A percentile compares a stretch with the other conserved stretches of the same genome.
Evolutionary conservation across 2,113 vertebrate genomes (phyloP).

Genomic region (Andinoacara biseriatus): DNA sequence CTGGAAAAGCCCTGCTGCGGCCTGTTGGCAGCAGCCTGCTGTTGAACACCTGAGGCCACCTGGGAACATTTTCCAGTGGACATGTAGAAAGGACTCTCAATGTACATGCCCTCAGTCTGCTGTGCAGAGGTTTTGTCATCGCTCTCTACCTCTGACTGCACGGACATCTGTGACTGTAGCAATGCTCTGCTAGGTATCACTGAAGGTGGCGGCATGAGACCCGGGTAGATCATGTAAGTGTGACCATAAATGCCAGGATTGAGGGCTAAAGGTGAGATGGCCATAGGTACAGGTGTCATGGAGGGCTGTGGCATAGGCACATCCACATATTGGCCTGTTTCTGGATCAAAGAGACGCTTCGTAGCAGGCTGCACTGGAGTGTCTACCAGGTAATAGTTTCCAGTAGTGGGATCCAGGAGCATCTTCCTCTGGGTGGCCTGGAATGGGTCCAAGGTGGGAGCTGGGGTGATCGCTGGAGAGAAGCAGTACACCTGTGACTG

Average conservation of each 20-base stretch:
- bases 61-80: slow-evolving; percentile 79
- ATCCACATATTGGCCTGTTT: slow-evolving; percentile 95
- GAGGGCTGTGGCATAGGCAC: slow-evolving; percentile 86
- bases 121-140: slow-evolving; percentile 32
- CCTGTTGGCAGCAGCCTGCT: slow-evolving; percentile 40
- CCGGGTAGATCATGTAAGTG: slow-evolving; percentile 93
- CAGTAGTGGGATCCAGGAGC: slow-evolving; percentile 93
- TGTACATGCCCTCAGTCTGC: slow-evolving; percentile 73
- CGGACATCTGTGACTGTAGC: slow-evolving; percentile 79
- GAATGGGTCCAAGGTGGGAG: slow-evolving; percentile 74
- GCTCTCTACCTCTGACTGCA: slow-evolving; percentile 61
- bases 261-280: slow-evolving; percentile 85
- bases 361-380: slow-evolving; percentile 87
- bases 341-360: slow-evolving; percentile 92
- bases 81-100: slow-evolving; percentile 89
- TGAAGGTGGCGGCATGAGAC: slow-evolving; percentile 83
- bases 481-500: slow-evolving; percentile 86
- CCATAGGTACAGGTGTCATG: slow-evolving; percentile 74
- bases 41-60: slow-evolving; percentile 19
- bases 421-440: slow-evolving; percentile 91
- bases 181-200: slow-evolving; percentile 82
- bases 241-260: slow-evolving; percentile 85
- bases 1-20: slow-evolving; percentile 60
- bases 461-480: slow-evolving; percentile 81
- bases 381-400: slow-evolving; percentile 95